Evolutionary conservation across 2,888 invertebrate species (phyloP).

Genomic region (Andrena praecox): DNA sequence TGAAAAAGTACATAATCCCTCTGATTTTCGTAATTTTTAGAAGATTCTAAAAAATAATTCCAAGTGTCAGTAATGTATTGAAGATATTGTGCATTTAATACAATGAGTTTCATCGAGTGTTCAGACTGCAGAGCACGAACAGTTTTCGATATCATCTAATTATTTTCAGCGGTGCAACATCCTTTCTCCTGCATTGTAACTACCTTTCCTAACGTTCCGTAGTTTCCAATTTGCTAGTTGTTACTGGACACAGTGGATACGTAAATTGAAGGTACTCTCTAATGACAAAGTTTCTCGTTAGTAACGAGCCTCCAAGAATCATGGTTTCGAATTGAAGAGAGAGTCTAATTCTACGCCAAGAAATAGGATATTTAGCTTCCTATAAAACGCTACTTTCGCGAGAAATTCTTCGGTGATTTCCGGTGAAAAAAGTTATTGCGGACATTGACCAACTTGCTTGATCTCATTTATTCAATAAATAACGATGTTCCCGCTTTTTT

Average conservation of each 20-base stretch:
- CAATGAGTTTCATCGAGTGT: too few species aligned
- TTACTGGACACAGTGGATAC: background rate
- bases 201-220: background rate
- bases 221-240: background rate
- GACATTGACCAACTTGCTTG: slow-evolving; percentile 4
- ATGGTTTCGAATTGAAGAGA: background rate
- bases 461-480: background rate
- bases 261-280: background rate
- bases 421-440: background rate
- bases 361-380: background rate
- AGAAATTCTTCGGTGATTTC: background rate
- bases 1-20: background rate
- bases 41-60: background rate
- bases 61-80: background rate
- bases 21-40: background rate
- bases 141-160: background rate
- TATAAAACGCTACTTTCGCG: background rate
- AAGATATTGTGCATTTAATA: too few species aligned
- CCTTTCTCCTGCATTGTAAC: background rate
- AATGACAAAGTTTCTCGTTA: background rate
- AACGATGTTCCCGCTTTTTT: background rate
- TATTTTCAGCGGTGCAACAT: background rate
- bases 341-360: background rate
- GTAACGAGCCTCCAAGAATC: background rate
- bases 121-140: background rate